Evolutionary conservation across 1,140 invertebrate genomes (phyloP), one percentile per base, ranked within the genome.

Genomic region (Pseudomyrmex cubaensis): DNA sequence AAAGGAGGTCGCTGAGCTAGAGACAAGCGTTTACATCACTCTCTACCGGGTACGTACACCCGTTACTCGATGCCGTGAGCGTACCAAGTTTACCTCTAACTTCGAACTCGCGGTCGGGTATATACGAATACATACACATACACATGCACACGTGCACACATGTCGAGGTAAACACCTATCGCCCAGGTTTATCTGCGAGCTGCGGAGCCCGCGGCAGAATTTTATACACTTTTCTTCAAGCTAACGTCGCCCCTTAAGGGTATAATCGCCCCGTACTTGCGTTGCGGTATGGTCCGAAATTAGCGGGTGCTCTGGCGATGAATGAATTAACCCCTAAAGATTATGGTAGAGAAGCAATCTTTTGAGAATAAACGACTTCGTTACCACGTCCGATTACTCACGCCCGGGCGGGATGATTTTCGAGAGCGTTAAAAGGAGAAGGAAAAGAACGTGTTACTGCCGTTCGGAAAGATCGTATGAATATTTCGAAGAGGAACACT

Each of bases 21-120:
- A 87, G 85, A 87, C 85, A 87, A 87, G 75, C 85, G 64, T 87
- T 87, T 83, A 69, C 80, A 57, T 87, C 78, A 57, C 84, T n/a
- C 17, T 48, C 10, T 17, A 25, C 17, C 48, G 15, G 57, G 52
- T 64, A 70, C 73, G n/a, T 77, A 77, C 63, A 46, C n/a, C n/a
- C 62, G 54, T 69, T 78, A 70, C 15, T 17, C 66, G 66, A 72
- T 80, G 66, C 46, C 76, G 76, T 80, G 76, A 80, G 54, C 22
- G 48, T 46, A 70, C 44, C 76, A 48, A 72, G 76, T 80, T 66
- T 50, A 70, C 52, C 54, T 48, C n/a, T 72, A 72, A 72, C 44
- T 48, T 70, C 20, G 22, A 35, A 35, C 20, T 20, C 63, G 8
- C 22, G 22, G 48, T 20, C 59, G 54, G 12, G 12, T 17, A 8